Percentiles rank a stretch among this genome's conserved stretches.
Conservation (phyloP, 2,113 vertebrate genomes). For the Oceanodroma tethys region DNA sequence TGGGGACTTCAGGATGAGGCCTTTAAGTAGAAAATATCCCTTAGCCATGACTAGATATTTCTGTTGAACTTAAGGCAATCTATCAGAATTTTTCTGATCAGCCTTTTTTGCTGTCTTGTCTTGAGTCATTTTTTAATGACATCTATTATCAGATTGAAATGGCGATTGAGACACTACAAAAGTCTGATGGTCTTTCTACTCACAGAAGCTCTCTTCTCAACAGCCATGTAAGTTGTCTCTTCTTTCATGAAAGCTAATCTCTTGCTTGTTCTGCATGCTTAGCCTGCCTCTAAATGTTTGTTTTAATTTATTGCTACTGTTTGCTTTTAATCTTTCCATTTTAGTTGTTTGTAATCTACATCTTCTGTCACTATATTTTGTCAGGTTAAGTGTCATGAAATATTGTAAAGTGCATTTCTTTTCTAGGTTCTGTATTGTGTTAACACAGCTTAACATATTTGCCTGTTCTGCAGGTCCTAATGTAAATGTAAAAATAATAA, state of each 20-base stretch:
- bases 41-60: constrained; percentile 26
- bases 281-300: constrained; percentile 71
- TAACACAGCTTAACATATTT: neutral
- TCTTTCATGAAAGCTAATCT: constrained; percentile 69
- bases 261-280: constrained; percentile 74
- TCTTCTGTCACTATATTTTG: constrained; percentile 19
- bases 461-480: neutral
- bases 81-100: constrained; percentile 72
- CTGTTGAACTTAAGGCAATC: constrained; percentile 53
- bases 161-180: constrained; percentile 83
- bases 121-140: constrained; percentile 81
- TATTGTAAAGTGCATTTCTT: neutral
- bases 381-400: constrained; percentile 23
- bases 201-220: constrained; percentile 82
- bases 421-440: constrained; percentile 4
- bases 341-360: constrained; percentile 42
- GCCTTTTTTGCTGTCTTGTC: constrained; percentile 77
- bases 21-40: constrained; percentile 28
- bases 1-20: neutral
- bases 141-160: constrained; percentile 84
- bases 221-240: constrained; percentile 81
- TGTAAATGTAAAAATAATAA: neutral
- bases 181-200: constrained; percentile 81
- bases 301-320: constrained; percentile 63
- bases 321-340: constrained; percentile 61